Conservation (phyloP, 1,140 invertebrate genomes). For the Diplogasteroides magnus region DNA sequence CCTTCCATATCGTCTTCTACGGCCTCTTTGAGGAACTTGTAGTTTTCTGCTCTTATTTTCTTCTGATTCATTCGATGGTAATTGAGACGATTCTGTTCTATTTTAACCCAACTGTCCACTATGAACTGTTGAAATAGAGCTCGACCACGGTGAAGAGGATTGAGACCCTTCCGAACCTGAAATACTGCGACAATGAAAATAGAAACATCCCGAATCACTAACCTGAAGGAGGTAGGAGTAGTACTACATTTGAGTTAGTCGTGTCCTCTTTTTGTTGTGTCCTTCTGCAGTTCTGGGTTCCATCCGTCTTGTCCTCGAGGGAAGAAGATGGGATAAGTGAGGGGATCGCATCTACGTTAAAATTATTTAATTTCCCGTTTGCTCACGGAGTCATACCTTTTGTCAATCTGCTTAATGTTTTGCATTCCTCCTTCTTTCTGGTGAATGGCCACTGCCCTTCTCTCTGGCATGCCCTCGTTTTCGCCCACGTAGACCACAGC, state of each 20-base stretch:
- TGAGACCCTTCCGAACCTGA: slow-evolving; percentile 16
- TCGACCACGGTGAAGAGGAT: slow-evolving; percentile 15
- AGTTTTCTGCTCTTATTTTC: slow-evolving; percentile 8
- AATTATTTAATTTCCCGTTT: too few relatives aligned
- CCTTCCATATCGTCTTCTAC: slow-evolving; percentile 6
- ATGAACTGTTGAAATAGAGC: slow-evolving; percentile 26
- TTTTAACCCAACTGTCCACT: slow-evolving; percentile 15
- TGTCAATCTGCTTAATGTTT: not conserved
- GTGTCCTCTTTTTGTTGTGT: not conserved
- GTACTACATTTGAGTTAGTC: slow-evolving; percentile 12
- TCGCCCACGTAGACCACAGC: slow-evolving; percentile 14
- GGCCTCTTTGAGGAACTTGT: not conserved
- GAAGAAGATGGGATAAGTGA: slow-evolving; percentile 17
- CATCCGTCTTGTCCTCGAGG: slow-evolving; percentile 17
- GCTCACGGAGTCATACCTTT: too few relatives aligned
- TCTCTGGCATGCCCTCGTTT: slow-evolving; percentile 3
- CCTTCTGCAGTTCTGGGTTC: slow-evolving; percentile 1
- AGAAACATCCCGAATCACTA: too few relatives aligned
- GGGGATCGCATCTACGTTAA: slow-evolving; percentile 8
- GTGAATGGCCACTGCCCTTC: slow-evolving; percentile 1
- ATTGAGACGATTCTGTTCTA: slow-evolving; percentile 21
- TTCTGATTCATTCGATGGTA: slow-evolving; percentile 23
- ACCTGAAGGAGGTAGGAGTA: slow-evolving; percentile 11
- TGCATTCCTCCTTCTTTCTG: not conserved
- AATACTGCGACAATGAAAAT: too few relatives aligned